A percentile compares a stretch with the other conserved stretches of the same genome.
Conservation (phyloP, 2,113 vertebrate species). For the Tachysurus vachellii region DNA sequence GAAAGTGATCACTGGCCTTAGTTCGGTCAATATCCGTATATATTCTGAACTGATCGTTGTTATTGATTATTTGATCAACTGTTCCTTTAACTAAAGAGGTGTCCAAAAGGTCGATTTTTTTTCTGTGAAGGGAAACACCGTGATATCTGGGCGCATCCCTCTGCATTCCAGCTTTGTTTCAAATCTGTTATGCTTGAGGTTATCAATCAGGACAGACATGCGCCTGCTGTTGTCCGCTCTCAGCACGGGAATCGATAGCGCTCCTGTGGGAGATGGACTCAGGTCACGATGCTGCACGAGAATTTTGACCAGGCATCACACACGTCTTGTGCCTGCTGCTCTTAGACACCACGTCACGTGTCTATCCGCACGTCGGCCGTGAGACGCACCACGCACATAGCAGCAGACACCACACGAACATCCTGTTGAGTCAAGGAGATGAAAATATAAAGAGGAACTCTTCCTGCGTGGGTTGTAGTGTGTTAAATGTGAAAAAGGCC, state of each 20-base stretch:
- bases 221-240: conserved; percentile 3
- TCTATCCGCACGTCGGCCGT: neutral
- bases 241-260: conserved; percentile 36
- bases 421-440: conserved; percentile 33
- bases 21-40: conserved; percentile 3
- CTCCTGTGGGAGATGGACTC: conserved; percentile 20
- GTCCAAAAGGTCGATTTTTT: neutral
- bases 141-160: conserved; percentile 1
- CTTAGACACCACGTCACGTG: neutral
- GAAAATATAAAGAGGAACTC: conserved; percentile 18
- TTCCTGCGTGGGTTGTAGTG: conserved; percentile 1
- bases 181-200: conserved; percentile 19
- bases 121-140: neutral
- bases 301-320: neutral
- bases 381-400: neutral
- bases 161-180: neutral
- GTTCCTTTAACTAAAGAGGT: conserved; percentile 7
- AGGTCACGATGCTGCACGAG: neutral
- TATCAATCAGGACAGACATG: conserved; percentile 27
- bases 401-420: neutral
- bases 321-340: neutral
- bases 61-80: conserved; percentile 38
- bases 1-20: neutral
- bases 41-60: conserved; percentile 14
- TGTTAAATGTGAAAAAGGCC: conserved; percentile 44